Base-by-base conservation (phyloP, 2,113 vertebrate genomes). In the Oreochromis spilurus region DNA sequence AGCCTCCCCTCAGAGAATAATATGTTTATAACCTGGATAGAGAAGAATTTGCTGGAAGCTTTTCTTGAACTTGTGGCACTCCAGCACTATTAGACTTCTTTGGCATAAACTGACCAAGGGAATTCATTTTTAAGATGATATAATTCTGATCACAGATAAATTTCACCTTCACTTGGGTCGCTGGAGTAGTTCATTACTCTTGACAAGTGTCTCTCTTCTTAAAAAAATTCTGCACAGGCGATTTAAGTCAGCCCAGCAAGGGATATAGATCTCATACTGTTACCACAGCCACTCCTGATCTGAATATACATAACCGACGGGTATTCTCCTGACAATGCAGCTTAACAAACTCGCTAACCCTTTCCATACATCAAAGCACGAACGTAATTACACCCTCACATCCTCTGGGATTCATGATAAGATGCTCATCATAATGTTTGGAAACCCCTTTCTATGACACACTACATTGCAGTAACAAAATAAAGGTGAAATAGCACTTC, bases 371-470 rank as follows among this genome's bases (percentile, higher is more conserved):
- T 77, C 72, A 52, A n/a, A 77, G 26, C 1, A 10, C 0, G 29
- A 82, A 7, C 4, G 2, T 82, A 65, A 81, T 86, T 43, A 34
- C 34, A 58, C 2, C 7, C 31, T 48, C 78, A 52, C 38, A 53
- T 86, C 87, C 79, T 90, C 50, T 14, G 88, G 84, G 82, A 86
- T 79, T 62, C 65, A 31, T 34, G 83, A 90, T 83, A 53, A 58
- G 54, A 86, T 86, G 53, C 31, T 53, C 79, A 87, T 81, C 58
- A 58, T 82, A 78, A 78, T 88, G 81, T 80, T 77, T 9, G 57
- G 75, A 85, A 77, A 53, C 16, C 2, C 12, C n/a, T 82, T 50
- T 90, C 4, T 52, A 36, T 53, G 34, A 78, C n/a, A 81, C 80
- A 53, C 43, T 48, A 52, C 6, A 2, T n/a, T 77, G 45, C 1